Percentiles rank a stretch among this genome's conserved stretches.
Conservation (phyloP, 2,888 invertebrate genomes). For the Entomobrya multifasciata region DNA sequence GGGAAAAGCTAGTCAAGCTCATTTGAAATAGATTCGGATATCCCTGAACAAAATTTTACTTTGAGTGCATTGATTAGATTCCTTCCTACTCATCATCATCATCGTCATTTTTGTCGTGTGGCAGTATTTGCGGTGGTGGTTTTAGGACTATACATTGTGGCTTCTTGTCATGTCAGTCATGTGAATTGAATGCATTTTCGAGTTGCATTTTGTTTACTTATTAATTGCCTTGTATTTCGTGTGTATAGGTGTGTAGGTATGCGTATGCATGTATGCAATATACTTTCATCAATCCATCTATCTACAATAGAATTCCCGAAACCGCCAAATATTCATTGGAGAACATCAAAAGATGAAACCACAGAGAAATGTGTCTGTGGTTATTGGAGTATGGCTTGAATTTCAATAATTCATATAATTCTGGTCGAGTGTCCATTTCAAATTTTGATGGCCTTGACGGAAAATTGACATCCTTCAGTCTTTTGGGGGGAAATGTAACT, state of each 20-base stretch:
- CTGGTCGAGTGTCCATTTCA: too few species aligned
- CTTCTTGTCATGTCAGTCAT: too few species aligned
- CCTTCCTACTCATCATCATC: not conserved
- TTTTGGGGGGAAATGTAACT: too few species aligned
- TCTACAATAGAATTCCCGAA: not conserved
- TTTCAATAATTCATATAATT: too few species aligned
- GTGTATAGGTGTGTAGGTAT: too few species aligned
- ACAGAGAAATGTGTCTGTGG: constrained; percentile 26
- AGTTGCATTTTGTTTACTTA: constrained; percentile 30
- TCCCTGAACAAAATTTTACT: constrained; percentile 69
- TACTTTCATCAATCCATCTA: not conserved
- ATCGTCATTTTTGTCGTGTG: not conserved
- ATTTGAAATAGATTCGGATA: not conserved
- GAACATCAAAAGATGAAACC: constrained; percentile 19
- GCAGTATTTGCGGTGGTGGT: not conserved
- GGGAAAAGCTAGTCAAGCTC: not conserved
- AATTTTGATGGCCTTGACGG: too few species aligned
- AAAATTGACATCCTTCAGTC: too few species aligned
- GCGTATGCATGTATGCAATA: too few species aligned
- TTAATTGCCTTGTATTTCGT: too few species aligned
- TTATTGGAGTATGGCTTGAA: not conserved
- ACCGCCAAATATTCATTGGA: not conserved
- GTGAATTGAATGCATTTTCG: constrained; percentile 11
- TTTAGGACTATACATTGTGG: not conserved
- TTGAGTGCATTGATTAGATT: constrained; percentile 30